Conservation (phyloP, 2,113 vertebrate genomes). For the Pardalotus punctatus region DNA sequence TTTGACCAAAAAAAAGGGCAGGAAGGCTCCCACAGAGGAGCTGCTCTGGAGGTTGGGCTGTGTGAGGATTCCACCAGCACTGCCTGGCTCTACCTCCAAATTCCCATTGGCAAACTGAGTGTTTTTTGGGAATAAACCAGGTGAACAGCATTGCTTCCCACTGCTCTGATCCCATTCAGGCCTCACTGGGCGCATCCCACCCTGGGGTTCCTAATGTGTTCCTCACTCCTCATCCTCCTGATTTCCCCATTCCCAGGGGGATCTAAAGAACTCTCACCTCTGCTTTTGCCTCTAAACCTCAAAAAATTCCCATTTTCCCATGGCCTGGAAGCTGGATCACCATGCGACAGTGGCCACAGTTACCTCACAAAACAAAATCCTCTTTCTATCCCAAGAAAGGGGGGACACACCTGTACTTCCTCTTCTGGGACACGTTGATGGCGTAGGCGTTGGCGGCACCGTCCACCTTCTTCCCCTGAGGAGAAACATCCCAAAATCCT, state of each 20-base stretch:
- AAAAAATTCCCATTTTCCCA: fast-evolving
- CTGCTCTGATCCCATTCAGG: background rate
- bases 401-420: conserved; percentile 90
- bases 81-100: fast-evolving
- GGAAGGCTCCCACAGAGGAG: background rate
- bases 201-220: fast-evolving
- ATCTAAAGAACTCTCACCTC: background rate
- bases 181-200: background rate
- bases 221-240: background rate
- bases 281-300: background rate
- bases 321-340: fast-evolving
- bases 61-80: background rate
- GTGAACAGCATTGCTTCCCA: fast-evolving
- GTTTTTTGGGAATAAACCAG: background rate
- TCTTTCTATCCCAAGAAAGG: background rate
- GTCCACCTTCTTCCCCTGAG: conserved; percentile 87
- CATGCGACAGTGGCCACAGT: background rate
- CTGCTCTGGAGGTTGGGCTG: background rate
- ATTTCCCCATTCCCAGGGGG: background rate
- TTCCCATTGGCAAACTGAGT: fast-evolving
- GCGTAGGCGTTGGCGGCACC: conserved; percentile 89
- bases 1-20: background rate
- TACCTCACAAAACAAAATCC: background rate
- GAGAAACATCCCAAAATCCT: background rate
- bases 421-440: conserved; percentile 92